A percentile compares a stretch with the other conserved stretches of the same genome.
phyloP scores from a whole-genome alignment of 2,113 vertebrate genomes.

The Neomonachus schauinslandi region DNA sequence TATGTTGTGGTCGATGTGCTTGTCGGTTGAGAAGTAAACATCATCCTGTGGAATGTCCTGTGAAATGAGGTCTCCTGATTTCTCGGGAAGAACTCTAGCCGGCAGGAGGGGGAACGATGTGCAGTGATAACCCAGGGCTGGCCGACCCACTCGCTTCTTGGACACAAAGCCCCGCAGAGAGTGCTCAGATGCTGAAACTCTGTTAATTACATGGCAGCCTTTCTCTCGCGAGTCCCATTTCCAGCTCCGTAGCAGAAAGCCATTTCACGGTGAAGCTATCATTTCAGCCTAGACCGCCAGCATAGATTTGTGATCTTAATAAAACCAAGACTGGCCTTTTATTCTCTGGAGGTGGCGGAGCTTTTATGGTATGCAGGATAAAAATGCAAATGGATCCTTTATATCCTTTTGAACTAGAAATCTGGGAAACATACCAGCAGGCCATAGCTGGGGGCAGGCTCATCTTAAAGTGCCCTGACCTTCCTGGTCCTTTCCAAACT shows the following conservation, averaged over 20 bases:
- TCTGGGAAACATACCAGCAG: rapidly evolving
- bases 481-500: rapidly evolving
- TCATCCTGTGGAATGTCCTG: rapidly evolving
- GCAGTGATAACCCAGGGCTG: not conserved
- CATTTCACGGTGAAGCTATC: not conserved
- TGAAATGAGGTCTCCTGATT: rapidly evolving
- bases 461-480: rapidly evolving
- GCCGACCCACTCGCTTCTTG: rapidly evolving
- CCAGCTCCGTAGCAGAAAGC: not conserved
- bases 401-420: not conserved
- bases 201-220: not conserved
- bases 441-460: rapidly evolving
- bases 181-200: rapidly evolving
- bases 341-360: not conserved
- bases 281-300: not conserved
- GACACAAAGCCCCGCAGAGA: rapidly evolving
- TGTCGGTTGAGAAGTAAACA: rapidly evolving
- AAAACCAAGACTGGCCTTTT: not conserved
- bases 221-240: rapidly evolving
- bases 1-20: rapidly evolving
- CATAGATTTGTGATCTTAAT: not conserved
- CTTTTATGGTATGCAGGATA: not conserved
- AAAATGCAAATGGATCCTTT: not conserved
- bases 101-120: rapidly evolving
- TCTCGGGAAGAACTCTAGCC: not conserved